phyloP scores from a whole-genome alignment of 2,113 vertebrate species.

The Capreolus pygargus region DNA sequence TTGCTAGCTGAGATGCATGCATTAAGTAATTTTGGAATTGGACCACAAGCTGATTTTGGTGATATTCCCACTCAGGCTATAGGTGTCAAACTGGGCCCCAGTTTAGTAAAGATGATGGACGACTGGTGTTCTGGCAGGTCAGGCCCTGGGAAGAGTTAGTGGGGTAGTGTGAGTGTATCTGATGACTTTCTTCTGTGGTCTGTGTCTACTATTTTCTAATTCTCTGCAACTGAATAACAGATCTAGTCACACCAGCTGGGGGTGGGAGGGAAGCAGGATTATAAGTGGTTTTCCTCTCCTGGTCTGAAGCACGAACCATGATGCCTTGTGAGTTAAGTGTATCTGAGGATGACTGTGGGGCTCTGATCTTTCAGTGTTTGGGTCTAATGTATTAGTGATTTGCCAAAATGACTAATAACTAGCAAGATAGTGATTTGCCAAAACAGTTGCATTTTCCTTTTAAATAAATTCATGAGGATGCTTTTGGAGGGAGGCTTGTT shows the following conservation, averaged over 20 bases:
- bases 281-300: constrained; percentile 28
- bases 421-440: constrained; percentile 62
- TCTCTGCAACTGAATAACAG: background rate
- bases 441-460: constrained; percentile 43
- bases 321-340: constrained; percentile 66
- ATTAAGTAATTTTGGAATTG: constrained; percentile 9
- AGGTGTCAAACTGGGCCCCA: background rate
- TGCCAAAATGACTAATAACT: background rate
- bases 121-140: background rate
- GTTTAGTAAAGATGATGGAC: background rate
- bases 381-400: background rate
- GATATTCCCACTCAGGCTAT: background rate
- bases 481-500: constrained; percentile 36
- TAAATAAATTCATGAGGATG: constrained; percentile 50
- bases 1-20: background rate
- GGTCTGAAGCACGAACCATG: background rate
- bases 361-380: background rate
- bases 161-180: background rate
- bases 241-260: background rate
- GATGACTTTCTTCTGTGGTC: constrained; percentile 9
- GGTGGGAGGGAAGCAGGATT: background rate
- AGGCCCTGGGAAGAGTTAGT: background rate
- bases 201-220: background rate
- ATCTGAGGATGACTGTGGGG: constrained; percentile 40
- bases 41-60: background rate